Conservation (phyloP, 2,888 invertebrate genomes). For the Leistus spinibarbis region DNA sequence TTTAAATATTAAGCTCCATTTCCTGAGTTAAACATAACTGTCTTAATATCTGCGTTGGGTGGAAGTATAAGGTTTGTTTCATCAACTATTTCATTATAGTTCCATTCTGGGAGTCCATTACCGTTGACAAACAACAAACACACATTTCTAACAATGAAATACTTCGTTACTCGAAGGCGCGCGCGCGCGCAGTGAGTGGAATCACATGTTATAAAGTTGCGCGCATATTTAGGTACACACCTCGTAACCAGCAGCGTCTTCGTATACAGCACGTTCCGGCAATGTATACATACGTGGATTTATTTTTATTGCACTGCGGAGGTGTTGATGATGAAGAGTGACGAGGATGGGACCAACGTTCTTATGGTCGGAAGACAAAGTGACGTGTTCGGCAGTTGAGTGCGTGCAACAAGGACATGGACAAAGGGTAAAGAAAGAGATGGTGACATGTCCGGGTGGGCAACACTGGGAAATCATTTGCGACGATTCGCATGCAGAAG, state of each 20-base stretch:
- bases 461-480: slow-evolving; percentile 18
- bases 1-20: background rate
- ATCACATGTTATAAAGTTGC: slow-evolving; percentile 15
- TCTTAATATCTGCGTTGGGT: background rate
- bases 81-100: background rate
- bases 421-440: background rate
- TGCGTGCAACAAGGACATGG: background rate
- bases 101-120: background rate
- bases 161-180: no score
- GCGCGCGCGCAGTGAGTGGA: slow-evolving; percentile 5
- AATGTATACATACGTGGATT: slow-evolving; percentile 45
- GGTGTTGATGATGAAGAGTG: slow-evolving; percentile 27
- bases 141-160: background rate
- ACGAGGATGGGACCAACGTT: background rate
- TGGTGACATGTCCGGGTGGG: background rate
- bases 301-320: slow-evolving; percentile 42
- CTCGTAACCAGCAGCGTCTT: background rate
- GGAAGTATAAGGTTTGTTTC: background rate
- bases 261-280: slow-evolving; percentile 40
- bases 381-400: background rate
- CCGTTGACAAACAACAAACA: background rate
- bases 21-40: background rate
- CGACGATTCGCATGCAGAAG: slow-evolving; percentile 28
- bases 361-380: slow-evolving; percentile 3
- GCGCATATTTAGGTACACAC: slow-evolving; percentile 17